phyloP scores from a whole-genome alignment of 2,888 invertebrate species.

The Cerastoderma edule region DNA sequence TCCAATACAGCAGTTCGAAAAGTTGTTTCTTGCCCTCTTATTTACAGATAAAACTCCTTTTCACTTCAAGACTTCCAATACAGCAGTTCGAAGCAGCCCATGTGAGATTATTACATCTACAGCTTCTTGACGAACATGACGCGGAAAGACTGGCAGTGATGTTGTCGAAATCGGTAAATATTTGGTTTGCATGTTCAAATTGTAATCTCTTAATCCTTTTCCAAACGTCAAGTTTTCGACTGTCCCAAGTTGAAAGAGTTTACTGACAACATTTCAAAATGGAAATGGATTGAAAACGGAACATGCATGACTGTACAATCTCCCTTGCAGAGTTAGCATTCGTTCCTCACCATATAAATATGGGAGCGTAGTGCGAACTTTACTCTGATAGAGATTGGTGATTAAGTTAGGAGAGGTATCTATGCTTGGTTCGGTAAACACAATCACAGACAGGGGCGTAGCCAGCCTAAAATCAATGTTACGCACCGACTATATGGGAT shows the following conservation, averaged over 20 bases:
- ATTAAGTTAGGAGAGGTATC: no score
- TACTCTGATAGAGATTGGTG: no score
- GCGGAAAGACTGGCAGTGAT: background rate
- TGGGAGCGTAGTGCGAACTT: no score
- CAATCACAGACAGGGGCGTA: no score
- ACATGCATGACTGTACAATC: no score
- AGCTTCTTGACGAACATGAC: background rate
- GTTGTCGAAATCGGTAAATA: background rate
- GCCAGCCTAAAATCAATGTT: no score
- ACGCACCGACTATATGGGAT: no score
- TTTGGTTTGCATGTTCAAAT: background rate
- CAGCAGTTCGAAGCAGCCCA: background rate
- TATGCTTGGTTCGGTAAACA: no score
- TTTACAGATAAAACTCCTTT: background rate
- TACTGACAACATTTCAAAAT: background rate
- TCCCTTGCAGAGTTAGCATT: no score
- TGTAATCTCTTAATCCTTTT: background rate
- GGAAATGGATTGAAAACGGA: no score
- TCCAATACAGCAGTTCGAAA: background rate
- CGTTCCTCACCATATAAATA: no score
- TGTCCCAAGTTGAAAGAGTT: background rate
- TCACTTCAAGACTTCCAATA: background rate
- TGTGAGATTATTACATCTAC: background rate
- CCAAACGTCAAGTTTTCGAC: background rate
- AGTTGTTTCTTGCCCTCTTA: background rate